Conservation (phyloP, 2,888 invertebrate species). For the Stratiomys singularior region DNA sequence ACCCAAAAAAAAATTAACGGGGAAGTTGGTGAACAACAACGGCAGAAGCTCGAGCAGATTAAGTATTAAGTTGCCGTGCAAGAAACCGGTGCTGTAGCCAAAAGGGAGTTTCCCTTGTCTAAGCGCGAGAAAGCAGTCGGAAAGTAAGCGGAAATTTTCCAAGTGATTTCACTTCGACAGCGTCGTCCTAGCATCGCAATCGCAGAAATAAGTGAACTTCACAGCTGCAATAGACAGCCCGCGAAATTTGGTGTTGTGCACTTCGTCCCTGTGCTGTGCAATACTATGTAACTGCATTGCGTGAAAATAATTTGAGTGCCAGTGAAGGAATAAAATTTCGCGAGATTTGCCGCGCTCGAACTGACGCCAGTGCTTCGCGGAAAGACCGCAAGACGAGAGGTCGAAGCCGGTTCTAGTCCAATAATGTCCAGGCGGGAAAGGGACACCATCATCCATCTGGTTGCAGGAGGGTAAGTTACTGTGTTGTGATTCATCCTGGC, state of each 20-base stretch:
- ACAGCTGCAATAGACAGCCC: background rate
- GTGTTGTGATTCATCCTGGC: background rate
- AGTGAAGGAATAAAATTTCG: background rate
- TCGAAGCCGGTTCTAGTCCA: conserved; percentile 22
- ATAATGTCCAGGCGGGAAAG: conserved; percentile 69
- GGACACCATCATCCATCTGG: conserved; percentile 91
- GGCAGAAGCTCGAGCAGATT: background rate
- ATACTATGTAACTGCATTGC: conserved; percentile 34
- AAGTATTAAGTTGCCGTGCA: background rate
- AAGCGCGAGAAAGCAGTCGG: background rate
- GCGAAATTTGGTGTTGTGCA: background rate
- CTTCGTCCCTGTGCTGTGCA: conserved; percentile 9
- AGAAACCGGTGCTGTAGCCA: background rate
- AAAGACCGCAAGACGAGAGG: background rate
- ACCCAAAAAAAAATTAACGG: background rate
- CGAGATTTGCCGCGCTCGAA: background rate
- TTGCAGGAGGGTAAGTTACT: conserved; percentile 91
- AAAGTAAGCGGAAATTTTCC: background rate
- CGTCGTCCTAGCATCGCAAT: too few relatives aligned
- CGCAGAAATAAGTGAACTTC: too few relatives aligned
- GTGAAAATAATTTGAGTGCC: background rate
- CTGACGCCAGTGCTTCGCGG: background rate
- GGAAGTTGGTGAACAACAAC: too few relatives aligned
- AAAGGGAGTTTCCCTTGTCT: background rate
- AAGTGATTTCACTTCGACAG: background rate